These are phyloP conservation scores for Caerostris darwini DNA, from an alignment of 1,140 invertebrate genomes.

Conservation along the genomic window DNA sequence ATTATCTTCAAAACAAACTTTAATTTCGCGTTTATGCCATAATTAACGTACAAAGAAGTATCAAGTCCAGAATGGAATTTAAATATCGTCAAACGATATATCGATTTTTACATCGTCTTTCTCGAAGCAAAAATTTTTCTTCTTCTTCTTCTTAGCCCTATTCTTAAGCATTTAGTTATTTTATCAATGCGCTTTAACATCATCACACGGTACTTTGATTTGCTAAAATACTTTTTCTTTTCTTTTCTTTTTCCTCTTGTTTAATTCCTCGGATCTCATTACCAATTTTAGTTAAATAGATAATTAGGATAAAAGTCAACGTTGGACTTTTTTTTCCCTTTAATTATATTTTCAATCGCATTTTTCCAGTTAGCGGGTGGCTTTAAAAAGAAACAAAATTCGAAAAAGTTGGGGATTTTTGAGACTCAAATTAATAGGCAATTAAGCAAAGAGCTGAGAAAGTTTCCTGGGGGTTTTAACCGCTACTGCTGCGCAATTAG, in stretches of 20 bases:
- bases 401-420: slow-evolving; percentile 1
- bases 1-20: not conserved
- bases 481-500: slow-evolving; percentile 38
- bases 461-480: not conserved
- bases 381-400: not conserved
- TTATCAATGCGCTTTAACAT: not conserved
- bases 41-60: not conserved
- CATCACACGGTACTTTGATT: slow-evolving; percentile 15
- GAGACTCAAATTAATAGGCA: slow-evolving; percentile 58
- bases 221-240: not conserved
- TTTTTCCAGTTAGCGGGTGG: not conserved
- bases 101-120: slow-evolving; percentile 3
- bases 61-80: not conserved
- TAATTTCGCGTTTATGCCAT: not conserved
- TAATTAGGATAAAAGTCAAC: slow-evolving; percentile 45
- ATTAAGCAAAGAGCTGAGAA: slow-evolving; percentile 38
- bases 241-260: not conserved
- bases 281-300: slow-evolving; percentile 58
- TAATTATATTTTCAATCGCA: slow-evolving; percentile 37
- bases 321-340: not conserved
- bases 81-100: slow-evolving; percentile 47
- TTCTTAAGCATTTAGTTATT: not conserved
- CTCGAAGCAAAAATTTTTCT: not conserved
- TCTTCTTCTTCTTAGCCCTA: not conserved
- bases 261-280: slow-evolving; percentile 39